A percentile compares a stretch with the other conserved stretches of the same genome.
phyloP scores from a whole-genome alignment of 1,140 invertebrate species.

The Sitobion miscanthi region DNA sequence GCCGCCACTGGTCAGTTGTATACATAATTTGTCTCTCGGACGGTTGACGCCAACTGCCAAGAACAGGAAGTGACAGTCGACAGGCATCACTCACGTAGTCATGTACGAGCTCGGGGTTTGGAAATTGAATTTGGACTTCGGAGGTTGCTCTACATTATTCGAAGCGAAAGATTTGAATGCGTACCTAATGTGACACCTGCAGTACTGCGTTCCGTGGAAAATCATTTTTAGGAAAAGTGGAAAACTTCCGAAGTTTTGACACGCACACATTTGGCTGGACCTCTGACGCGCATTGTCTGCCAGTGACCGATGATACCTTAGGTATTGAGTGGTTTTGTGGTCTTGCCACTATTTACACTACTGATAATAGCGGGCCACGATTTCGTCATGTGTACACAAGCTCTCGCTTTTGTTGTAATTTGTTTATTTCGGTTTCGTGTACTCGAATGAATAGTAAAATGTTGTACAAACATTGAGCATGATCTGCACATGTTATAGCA shows the following conservation, averaged over 20 bases:
- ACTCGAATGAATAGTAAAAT: not conserved
- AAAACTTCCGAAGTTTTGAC: not conserved
- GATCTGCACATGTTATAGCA: not conserved
- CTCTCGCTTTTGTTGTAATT: not conserved
- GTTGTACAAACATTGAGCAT: not conserved
- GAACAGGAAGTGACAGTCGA: not conserved
- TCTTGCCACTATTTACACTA: not conserved
- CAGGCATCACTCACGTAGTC: not conserved
- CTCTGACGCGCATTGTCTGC: not conserved
- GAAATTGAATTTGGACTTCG: not conserved
- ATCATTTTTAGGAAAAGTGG: not conserved
- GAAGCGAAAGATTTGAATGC: not conserved
- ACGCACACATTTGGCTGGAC: not conserved
- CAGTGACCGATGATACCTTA: not conserved
- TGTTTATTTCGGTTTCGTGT: not conserved
- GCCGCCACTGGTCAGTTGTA: too few relatives aligned
- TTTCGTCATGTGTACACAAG: not conserved
- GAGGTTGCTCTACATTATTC: not conserved
- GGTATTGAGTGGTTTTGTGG: not conserved
- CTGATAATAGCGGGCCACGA: not conserved
- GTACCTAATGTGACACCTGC: not conserved
- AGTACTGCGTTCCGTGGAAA: not conserved
- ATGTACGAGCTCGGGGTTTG: not conserved
- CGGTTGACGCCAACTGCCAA: not conserved
- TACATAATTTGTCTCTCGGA: too few relatives aligned